Conservation (phyloP, 1,140 invertebrate genomes). For the Amyelois transitella region DNA sequence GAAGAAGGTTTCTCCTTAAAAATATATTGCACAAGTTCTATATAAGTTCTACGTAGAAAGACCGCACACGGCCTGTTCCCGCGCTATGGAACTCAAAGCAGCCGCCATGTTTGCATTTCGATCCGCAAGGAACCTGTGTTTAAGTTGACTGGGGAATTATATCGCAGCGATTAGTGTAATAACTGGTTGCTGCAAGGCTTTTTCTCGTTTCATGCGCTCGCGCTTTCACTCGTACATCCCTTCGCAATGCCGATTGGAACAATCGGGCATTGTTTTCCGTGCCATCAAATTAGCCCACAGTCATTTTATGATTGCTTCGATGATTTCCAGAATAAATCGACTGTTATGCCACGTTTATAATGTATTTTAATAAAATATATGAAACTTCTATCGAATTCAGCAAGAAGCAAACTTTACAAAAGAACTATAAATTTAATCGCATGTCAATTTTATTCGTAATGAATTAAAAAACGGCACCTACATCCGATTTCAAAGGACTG, state of each 20-base stretch:
- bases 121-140: slow-evolving; percentile 70
- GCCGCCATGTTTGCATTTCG: slow-evolving; percentile 73
- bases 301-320: slow-evolving; percentile 41
- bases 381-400: not conserved
- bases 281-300: slow-evolving; percentile 36
- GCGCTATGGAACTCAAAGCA: slow-evolving; percentile 54
- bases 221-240: slow-evolving; percentile 46
- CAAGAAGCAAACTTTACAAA: not conserved
- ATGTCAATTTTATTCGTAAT: not conserved
- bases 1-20: too few relatives aligned
- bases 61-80: slow-evolving; percentile 29
- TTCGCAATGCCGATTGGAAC: slow-evolving; percentile 51
- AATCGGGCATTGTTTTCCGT: slow-evolving; percentile 46
- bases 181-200: slow-evolving; percentile 60
- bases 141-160: slow-evolving; percentile 72
- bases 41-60: slow-evolving; percentile 21
- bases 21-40: slow-evolving; percentile 5
- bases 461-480: slow-evolving; percentile 30
- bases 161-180: slow-evolving; percentile 72
- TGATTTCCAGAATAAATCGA: slow-evolving; percentile 5
- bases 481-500: slow-evolving; percentile 33
- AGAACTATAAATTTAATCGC: too few relatives aligned
- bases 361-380: not conserved
- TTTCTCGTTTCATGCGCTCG: slow-evolving; percentile 59
- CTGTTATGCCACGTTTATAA: not conserved